Conservation (phyloP, 2,113 vertebrate species). For the Calypte anna region DNA sequence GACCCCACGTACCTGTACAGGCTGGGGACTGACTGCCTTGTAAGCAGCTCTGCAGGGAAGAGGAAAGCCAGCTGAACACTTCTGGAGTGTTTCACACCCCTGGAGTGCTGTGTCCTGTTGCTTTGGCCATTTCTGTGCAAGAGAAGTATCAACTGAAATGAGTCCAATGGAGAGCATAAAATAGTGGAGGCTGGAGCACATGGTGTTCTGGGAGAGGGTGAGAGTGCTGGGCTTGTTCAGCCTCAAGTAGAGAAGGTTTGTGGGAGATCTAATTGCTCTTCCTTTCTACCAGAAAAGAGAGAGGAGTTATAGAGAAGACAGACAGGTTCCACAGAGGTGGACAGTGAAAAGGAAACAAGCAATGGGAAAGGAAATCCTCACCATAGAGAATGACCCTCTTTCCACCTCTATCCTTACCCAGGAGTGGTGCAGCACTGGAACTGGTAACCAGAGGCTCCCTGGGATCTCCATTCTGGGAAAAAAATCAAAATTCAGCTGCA, state of each 20-base stretch:
- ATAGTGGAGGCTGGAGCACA: not conserved
- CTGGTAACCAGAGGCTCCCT: not conserved
- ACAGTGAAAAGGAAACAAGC: not conserved
- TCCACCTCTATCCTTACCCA: not conserved
- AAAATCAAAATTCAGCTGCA: not conserved
- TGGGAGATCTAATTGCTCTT: not conserved
- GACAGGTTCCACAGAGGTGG: not conserved
- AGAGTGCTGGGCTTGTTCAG: not conserved
- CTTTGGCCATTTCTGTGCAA: not conserved
- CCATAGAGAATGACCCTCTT: not conserved
- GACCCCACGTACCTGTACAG: not conserved
- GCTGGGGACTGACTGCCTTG: not conserved
- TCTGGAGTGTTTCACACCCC: not conserved
- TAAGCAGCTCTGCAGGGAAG: not conserved
- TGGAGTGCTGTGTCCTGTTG: not conserved
- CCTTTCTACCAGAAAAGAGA: not conserved
- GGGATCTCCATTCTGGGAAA: not conserved
- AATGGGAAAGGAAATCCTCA: not conserved
- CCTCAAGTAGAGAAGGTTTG: not conserved
- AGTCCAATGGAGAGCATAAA: not conserved
- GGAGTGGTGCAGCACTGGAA: not conserved
- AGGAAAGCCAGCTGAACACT: not conserved
- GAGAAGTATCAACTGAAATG: not conserved
- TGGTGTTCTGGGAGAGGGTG: not conserved
- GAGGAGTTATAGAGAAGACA: not conserved